These are phyloP conservation scores for Strigamia maritima DNA, from an alignment of 2,888 invertebrate genomes.

Conservation along the genomic window DNA sequence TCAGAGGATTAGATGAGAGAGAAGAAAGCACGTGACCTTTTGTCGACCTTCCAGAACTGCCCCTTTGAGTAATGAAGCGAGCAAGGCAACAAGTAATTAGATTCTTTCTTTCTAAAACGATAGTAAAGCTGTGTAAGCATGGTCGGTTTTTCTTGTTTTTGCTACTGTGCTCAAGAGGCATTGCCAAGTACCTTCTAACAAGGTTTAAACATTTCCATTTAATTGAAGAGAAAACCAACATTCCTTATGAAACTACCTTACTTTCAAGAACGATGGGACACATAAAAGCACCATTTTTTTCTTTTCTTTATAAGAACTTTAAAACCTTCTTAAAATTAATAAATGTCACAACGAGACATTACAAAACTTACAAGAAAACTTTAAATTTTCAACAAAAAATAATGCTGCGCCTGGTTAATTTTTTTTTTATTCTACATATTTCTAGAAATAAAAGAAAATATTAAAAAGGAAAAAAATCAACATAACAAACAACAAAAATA, in stretches of 20 bases:
- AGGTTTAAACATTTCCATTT: conserved; percentile 23
- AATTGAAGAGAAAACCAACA: conserved; percentile 15
- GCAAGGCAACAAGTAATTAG: conserved; percentile 23
- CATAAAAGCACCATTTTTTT: background rate
- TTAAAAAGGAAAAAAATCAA: no score
- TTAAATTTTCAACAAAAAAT: background rate
- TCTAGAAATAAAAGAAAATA: no score
- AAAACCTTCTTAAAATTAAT: conserved; percentile 4
- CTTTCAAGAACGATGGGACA: background rate
- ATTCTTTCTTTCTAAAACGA: conserved; percentile 23
- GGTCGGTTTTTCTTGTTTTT: conserved; percentile 18
- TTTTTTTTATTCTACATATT: no score
- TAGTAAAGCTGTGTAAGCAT: conserved; percentile 19
- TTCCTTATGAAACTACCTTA: background rate
- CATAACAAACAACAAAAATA: no score
- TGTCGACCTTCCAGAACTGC: conserved; percentile 20
- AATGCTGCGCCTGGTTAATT: no score
- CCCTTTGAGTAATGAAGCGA: conserved; percentile 23
- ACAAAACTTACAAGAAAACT: background rate
- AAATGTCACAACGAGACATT: background rate
- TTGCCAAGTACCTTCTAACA: conserved; percentile 5
- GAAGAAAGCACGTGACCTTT: background rate
- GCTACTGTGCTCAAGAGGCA: conserved; percentile 11
- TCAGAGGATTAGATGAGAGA: conserved; percentile 15
- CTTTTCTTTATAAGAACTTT: background rate